phyloP scores from a whole-genome alignment of 2,888 invertebrate species.

The Balanococcus diminutus region DNA sequence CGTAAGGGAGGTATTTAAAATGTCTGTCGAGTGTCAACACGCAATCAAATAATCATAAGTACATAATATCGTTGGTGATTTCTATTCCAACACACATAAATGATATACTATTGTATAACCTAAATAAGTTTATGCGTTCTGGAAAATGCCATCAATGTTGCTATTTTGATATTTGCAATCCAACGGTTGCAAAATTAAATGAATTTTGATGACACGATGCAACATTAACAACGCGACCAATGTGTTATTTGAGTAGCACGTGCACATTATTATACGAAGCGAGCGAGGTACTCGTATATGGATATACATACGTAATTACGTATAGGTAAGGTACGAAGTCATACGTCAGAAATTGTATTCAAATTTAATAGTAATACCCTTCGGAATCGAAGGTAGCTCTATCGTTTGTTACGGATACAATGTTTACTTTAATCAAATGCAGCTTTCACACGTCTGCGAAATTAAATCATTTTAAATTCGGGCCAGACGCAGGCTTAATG shows the following conservation, averaged over 20 bases:
- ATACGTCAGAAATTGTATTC: background rate
- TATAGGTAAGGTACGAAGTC: background rate
- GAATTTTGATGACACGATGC: background rate
- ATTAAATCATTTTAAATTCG: background rate
- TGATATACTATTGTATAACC: too few species aligned
- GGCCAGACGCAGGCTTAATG: background rate
- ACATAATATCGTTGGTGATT: too few species aligned
- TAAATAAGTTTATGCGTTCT: too few species aligned
- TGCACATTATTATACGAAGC: background rate
- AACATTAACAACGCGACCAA: background rate
- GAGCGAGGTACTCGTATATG: background rate
- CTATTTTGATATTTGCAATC: too few species aligned
- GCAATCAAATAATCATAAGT: too few species aligned
- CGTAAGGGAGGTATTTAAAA: too few species aligned
- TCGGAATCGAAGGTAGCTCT: background rate
- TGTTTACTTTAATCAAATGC: conserved; percentile 21
- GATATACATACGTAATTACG: background rate
- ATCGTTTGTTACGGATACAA: background rate
- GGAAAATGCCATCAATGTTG: too few species aligned
- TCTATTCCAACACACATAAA: too few species aligned
- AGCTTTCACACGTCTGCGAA: background rate
- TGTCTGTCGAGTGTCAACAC: too few species aligned
- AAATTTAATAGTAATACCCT: background rate
- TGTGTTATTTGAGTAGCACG: background rate
- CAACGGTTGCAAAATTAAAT: too few species aligned